Base-by-base conservation (phyloP, 2,797 vertebrate species). In the Cuculus canorus region DNA sequence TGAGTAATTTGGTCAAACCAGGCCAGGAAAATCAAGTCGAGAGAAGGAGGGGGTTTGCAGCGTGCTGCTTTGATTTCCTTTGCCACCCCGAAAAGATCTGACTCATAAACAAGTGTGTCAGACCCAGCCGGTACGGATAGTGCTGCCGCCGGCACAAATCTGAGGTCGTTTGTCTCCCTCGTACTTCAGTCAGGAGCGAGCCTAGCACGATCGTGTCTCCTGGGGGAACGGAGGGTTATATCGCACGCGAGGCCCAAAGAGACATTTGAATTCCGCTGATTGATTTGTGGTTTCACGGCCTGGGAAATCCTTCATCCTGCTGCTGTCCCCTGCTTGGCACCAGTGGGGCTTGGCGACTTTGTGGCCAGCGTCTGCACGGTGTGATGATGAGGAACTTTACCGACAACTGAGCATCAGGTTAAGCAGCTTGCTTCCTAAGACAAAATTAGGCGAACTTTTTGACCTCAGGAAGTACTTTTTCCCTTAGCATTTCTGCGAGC, bases 221-320 rank as follows among this genome's bases (percentile, higher is more conserved):
- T 17, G 3, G 57, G 86, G 73, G 83, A 87, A 32, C 5, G 9
- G 56, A 48, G 28, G 33, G 16, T 76, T 86, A 27, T 69, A 56
- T 54, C 56, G 69, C 37, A 70, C 27, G 3, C 47, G 63, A 86
- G 68, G 65, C 63, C 85, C 75, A 45, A 86, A 79, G 85, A 95
- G 66, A 78, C 52, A 47, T 93, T 95, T 86, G 70, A 78, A 92
- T 93, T 73, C 78, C 70, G 18, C 33, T 77, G 95, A 80, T 82
- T 85, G 89, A 79, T 85, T 93, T 93, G 66, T 57, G 25, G 54
- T 91, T 69, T 79, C 70, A 21, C 24, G 66, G 32, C 66, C 53
- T 56, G 64, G 60, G 81, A 81, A 86, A 66, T 33, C n/a, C 52
- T 77, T 25, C 93, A 72, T 63, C 64, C 54, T 21, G 5, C 68